Evolutionary conservation across 2,888 invertebrate genomes (phyloP), one percentile per base, ranked within the genome.

Genomic region (Netelia virgata): DNA sequence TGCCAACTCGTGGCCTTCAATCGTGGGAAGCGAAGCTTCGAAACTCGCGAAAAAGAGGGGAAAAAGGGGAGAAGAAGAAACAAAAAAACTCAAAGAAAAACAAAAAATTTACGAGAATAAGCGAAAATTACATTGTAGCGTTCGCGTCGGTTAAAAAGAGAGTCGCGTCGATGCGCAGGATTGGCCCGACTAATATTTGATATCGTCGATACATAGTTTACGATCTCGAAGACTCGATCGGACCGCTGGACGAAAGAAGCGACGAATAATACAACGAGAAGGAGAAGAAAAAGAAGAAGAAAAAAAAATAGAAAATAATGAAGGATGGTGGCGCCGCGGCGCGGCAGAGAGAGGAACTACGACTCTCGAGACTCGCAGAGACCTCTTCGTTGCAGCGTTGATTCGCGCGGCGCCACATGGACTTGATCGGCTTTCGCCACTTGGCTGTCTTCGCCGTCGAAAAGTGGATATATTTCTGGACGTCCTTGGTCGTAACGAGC

Each of bases 401-500:
- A 81, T 84, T 81, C 83, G 82, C 50, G 72, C 73, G 75, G 82
- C 76, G 82, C 82, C 82, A 82, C 78, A 73, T 23, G 28, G 70
- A 82, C 61, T 50, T 78, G 85, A 86, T 83, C 82, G 79, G 80
- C 82, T 86, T 87, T 86, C 78, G 77, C 83, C 86, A 86, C 85
- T 84, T 83, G 76, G 76, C 80, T 80, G 82, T 84, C 86, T 86
- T 83, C 84, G 79, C 41, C 82, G 85, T 84, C 84, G 82, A 87
- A 85, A 85, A 84, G 82, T 85, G 68, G 76, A 43, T 55, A 86
- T 87, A 87, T 87, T 87, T 86, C 86, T 85, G 86, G 83, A 87
- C 82, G 86, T 75, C 86, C 87, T 87, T 86, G 86, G 85, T 73
- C 69, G 83, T 84, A 86, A 85, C 86, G 84, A 87, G 83, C 86